phyloP scores from a whole-genome alignment of 2,888 invertebrate species.

The Theodoxus fluviatilis region DNA sequence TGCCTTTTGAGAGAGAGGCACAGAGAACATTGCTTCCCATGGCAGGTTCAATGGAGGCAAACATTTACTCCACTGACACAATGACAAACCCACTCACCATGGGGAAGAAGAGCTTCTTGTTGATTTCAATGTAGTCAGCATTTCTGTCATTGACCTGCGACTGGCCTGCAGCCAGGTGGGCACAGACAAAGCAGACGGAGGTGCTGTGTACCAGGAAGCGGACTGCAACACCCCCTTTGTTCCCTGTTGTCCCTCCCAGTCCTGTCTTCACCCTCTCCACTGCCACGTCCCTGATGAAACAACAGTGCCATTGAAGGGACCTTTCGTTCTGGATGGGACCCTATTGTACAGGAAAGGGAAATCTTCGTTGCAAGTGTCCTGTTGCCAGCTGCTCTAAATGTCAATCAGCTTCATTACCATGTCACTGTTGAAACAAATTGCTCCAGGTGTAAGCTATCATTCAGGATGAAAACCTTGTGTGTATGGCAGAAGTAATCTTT shows the following conservation, averaged over 20 bases:
- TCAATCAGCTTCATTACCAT: no score
- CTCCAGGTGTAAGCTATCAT: no score
- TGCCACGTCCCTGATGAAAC: constrained; percentile 78
- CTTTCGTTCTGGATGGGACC: not conserved
- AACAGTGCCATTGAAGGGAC: not conserved
- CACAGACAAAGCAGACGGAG: constrained; percentile 96
- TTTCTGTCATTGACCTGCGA: constrained; percentile 93
- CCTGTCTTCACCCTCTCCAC: constrained; percentile 98
- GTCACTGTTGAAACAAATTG: no score
- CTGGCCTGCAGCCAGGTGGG: constrained; percentile 99
- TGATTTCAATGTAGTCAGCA: constrained; percentile 95
- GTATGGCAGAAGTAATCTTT: no score
- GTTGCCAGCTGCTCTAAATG: no score
- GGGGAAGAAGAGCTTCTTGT: constrained; percentile 74
- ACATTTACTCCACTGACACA: no score
- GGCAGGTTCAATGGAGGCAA: no score
- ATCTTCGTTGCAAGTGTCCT: not conserved
- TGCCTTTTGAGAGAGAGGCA: no score
- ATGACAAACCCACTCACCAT: constrained; percentile 52
- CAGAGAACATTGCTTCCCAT: no score
- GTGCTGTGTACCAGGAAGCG: constrained; percentile 90
- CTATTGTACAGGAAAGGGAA: not conserved
- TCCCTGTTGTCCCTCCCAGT: constrained; percentile 94
- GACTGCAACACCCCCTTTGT: constrained; percentile 95
- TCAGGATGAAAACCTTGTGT: no score